Base-by-base conservation (phyloP, 2,888 invertebrate species). In the Cephus pygmeus region DNA sequence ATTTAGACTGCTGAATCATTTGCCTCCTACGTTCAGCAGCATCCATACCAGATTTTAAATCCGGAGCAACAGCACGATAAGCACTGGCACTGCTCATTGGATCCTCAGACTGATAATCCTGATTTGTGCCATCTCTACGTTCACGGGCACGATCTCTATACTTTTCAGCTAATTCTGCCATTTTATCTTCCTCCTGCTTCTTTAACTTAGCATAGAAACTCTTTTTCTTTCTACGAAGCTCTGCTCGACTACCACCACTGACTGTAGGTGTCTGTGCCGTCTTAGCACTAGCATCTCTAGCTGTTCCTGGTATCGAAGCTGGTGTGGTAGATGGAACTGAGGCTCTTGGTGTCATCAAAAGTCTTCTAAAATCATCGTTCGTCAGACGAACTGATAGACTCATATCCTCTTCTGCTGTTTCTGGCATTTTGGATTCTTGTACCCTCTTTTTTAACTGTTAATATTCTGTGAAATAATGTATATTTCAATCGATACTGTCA, bases 1-100 rank as follows among this genome's bases (percentile, higher is more conserved):
- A 99, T 92, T 99, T 99, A 0, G 99, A 99, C 92, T 99, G 99
- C 90, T 96, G 96, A 90, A 99, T 99, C 93, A 98, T 95, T 89
- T 99, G 98, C 76, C 98, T 94, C 76, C 99, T 93, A 71, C 98
- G 93, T 92, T 99, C 99, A 11, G 99, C 98, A 0, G 98, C 98
- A 93, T 98, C 98, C 91, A 97, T 95, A 82, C 98, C 96, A 0
- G 98, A 98, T 90, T 98, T 98, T 23, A 97, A 92, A 93, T 99
- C 99, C 0, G 99, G 99, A 4, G 99, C 99, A 0, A 99, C 99
- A 11, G 99, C 99, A 87, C 98, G 92, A 88, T 97, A 97, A 56
- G 96, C 97, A 88, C 96, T 96, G 9, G 97, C 96, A 33, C 96
- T 97, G 73, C 96, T 95, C 81, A 97, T 96, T 0, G 97, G 96